Conservation (phyloP, 2,797 vertebrate species). For the Nannoperca australis region DNA sequence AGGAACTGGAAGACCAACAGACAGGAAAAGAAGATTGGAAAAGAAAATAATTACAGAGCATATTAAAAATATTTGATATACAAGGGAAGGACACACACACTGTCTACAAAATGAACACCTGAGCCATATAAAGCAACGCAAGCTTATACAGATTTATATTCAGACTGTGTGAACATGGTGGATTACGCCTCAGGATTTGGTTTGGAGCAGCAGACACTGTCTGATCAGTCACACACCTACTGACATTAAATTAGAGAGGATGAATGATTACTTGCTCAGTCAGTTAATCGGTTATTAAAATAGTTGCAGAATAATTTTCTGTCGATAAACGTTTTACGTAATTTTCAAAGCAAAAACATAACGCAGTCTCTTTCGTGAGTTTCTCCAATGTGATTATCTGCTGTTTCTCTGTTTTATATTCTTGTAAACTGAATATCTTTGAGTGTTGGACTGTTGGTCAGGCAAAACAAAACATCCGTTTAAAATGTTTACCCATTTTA, state of each 20-base stretch:
- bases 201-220: not conserved
- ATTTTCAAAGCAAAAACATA: too few species aligned
- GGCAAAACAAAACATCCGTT: too few species aligned
- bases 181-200: too few species aligned
- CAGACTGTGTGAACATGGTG: not conserved
- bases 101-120: not conserved
- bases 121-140: not conserved
- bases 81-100: not conserved
- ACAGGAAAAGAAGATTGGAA: not conserved
- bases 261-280: too few species aligned
- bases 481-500: too few species aligned
- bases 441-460: not conserved
- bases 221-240: not conserved
- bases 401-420: not conserved
- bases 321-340: too few species aligned
- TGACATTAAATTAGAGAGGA: not conserved
- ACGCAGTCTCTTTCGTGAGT: not conserved
- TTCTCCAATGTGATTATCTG: not conserved
- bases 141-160: not conserved
- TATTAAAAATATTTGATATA: not conserved
- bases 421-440: not conserved
- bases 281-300: too few species aligned
- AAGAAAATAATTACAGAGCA: too few species aligned
- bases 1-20: constrained; percentile 89
- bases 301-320: too few species aligned